Percentiles rank a stretch among this genome's conserved stretches.
phyloP scores from a whole-genome alignment of 2,113 vertebrate species.

The Nymphicus hollandicus region DNA sequence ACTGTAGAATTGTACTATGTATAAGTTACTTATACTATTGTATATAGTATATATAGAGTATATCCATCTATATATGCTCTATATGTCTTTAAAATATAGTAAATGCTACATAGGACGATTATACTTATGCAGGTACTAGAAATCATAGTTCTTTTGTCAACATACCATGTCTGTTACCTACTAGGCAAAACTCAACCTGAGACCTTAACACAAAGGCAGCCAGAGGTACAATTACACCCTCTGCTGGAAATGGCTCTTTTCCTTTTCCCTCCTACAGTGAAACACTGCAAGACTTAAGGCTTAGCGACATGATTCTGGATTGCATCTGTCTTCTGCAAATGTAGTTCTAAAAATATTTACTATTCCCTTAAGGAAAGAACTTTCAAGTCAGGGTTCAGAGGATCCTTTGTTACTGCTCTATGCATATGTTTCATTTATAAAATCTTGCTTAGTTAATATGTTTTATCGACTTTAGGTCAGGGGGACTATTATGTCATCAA shows the following conservation, averaged over 20 bases:
- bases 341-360: slow-evolving; percentile 9
- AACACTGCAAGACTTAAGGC: not conserved
- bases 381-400: not conserved
- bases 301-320: not conserved
- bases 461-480: not conserved
- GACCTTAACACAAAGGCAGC: not conserved
- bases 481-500: not conserved
- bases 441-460: not conserved
- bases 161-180: not conserved
- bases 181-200: not conserved
- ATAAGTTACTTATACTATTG: not conserved
- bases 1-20: not conserved
- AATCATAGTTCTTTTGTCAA: not conserved
- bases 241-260: not conserved
- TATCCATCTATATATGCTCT: not conserved
- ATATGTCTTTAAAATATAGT: not conserved
- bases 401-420: not conserved
- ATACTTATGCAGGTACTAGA: not conserved
- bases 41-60: not conserved
- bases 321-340: not conserved
- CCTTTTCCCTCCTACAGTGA: not conserved
- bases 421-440: not conserved
- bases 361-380: not conserved
- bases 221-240: not conserved
- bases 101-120: not conserved